Evolutionary conservation across 2,888 invertebrate species (phyloP), one percentile per base, ranked within the genome.

Genomic region (Bugulina stolonifera): DNA sequence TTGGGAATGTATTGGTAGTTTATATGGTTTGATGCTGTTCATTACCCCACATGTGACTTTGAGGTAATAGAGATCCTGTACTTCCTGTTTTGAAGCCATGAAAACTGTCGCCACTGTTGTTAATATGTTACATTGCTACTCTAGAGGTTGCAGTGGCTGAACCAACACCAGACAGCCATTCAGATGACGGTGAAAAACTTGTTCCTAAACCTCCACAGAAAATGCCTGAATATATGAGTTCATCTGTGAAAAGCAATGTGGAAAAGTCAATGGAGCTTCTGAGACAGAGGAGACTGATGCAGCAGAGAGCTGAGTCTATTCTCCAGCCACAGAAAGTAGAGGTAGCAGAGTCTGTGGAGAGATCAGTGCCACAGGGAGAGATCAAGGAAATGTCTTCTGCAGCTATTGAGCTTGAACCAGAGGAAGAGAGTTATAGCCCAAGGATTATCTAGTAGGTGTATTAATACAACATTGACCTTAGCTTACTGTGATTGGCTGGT

Each of bases 351-450:
- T 18, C 5, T 18, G 43, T 43, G 18, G 10, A 5, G 3, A 18
- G 18, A 5, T 43, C 43, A 10, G 43, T 10, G 18, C 5, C 43
- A 10, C 10, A 10, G 3, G 43, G 43, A 18, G 43, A 43, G 43
- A 5, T 18, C 18, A 43, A 43, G 18, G 43, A 5, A 10, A 43
- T 43, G 5, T 18, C 43, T 5, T 43, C 18, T 43, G 43, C 43
- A 10, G 43, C 10, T 43, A 18, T 10, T 10, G 43, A 18, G 10
- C 5, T 10, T 29, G 64, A 64, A 14, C 5, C 64, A 64, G 64
- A 64, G 32, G 64, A 64, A 32, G 64, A 64, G 34, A 64, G 64
- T 64, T 64, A 64, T 27, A 64, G 64, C 32, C 64, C 64, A 29
- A 25, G 64, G 5, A 32, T 64, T 2, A 64, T 64, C 32, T 32